Percentiles rank a stretch among this genome's conserved stretches.
These are phyloP conservation scores for Hippotragus niger DNA, from an alignment of 2,113 vertebrate species.

Conservation along the genomic window DNA sequence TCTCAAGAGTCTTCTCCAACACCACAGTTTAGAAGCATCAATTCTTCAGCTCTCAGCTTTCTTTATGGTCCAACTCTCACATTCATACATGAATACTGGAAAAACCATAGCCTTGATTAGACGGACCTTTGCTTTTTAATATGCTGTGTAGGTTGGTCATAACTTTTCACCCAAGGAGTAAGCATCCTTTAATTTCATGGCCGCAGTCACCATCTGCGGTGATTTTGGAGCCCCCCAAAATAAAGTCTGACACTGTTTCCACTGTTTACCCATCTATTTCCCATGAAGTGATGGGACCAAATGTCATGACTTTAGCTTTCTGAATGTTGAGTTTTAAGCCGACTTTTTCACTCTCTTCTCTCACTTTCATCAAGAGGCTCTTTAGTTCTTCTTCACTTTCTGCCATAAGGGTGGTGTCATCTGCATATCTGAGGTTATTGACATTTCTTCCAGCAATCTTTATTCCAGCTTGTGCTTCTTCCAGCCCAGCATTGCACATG, in stretches of 20 bases:
- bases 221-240: rapidly evolving
- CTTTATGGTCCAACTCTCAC: background rate
- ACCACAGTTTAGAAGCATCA: background rate
- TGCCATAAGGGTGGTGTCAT: background rate
- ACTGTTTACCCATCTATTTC: background rate
- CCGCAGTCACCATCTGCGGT: background rate
- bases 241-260: background rate
- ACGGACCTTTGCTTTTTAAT: background rate
- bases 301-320: background rate
- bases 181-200: background rate
- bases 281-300: background rate
- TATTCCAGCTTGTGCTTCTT: background rate
- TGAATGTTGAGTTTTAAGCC: background rate
- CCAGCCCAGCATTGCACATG: background rate
- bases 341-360: background rate
- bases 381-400: background rate
- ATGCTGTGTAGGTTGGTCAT: background rate
- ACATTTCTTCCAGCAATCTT: background rate
- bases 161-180: background rate
- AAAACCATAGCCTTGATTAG: background rate
- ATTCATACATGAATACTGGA: background rate
- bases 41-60: background rate
- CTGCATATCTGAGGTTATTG: background rate
- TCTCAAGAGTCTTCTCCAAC: background rate
- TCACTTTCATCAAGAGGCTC: background rate